phyloP scores from a whole-genome alignment of 2,113 vertebrate species.

The Chiloscyllium plagiosum region DNA sequence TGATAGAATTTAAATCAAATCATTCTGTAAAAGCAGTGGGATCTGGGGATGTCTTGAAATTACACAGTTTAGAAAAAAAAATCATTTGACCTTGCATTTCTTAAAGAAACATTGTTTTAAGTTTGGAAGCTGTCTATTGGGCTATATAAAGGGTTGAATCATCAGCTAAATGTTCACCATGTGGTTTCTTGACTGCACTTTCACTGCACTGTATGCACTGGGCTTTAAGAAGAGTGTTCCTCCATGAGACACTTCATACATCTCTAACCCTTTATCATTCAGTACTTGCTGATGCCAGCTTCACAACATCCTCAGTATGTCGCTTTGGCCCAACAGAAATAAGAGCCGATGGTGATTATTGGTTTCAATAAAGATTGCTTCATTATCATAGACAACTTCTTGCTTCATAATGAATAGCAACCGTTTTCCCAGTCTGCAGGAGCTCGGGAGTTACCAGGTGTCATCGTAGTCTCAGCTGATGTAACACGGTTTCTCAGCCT shows the following conservation, averaged over 20 bases:
- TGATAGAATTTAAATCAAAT: background rate
- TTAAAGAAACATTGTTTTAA: slow-evolving; percentile 4
- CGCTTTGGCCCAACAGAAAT: slow-evolving; percentile 58
- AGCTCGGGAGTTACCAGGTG: background rate
- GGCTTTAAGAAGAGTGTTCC: background rate
- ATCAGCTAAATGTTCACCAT: background rate
- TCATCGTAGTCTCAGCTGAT: background rate
- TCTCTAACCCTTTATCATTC: background rate
- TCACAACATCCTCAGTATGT: slow-evolving; percentile 59
- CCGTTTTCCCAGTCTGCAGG: background rate
- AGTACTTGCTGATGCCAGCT: slow-evolving; percentile 66
- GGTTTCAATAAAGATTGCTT: background rate
- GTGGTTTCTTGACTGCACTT: background rate
- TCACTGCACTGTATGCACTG: background rate
- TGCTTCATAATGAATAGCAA: background rate
- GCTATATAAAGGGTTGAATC: background rate
- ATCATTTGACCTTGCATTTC: background rate
- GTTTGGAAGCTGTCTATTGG: background rate
- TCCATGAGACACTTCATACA: background rate
- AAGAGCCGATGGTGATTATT: slow-evolving; percentile 56
- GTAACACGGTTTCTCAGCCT: background rate
- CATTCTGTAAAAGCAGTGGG: background rate
- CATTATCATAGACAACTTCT: background rate
- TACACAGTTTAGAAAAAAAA: background rate
- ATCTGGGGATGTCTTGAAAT: background rate